Conservation (phyloP, 2,797 vertebrate species). For the Carcharodon carcharias region DNA sequence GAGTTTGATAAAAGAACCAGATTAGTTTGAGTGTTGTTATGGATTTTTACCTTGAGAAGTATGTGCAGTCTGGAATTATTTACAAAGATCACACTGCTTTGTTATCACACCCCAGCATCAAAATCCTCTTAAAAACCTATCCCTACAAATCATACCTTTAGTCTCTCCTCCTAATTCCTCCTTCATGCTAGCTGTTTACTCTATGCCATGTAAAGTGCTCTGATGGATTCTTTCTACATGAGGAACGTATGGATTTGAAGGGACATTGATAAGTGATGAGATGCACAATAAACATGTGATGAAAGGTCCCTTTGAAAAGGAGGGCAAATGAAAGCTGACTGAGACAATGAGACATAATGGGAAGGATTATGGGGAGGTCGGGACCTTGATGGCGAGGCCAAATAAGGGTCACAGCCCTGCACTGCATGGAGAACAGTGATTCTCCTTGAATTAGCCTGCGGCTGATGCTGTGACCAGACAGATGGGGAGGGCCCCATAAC, state of each 20-base stretch:
- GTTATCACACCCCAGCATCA: not conserved
- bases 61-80: not conserved
- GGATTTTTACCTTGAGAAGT: not conserved
- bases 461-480: no score
- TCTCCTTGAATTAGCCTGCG: no score
- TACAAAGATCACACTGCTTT: not conserved
- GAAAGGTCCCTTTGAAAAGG: not conserved
- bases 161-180: not conserved
- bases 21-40: not conserved
- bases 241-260: not conserved
- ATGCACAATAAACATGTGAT: not conserved
- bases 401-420: no score
- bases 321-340: not conserved
- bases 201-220: not conserved
- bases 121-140: not conserved
- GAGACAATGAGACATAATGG: not conserved
- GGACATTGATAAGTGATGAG: not conserved
- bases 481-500: no score
- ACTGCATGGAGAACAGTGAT: no score
- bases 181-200: not conserved
- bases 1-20: not conserved
- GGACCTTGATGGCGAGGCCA: no score
- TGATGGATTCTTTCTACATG: no score
- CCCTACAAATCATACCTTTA: not conserved
- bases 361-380: no score